A percentile compares a stretch with the other conserved stretches of the same genome.
Evolutionary conservation across 2,888 invertebrate species (phyloP).

Genomic region (Xestia rhomboidea): DNA sequence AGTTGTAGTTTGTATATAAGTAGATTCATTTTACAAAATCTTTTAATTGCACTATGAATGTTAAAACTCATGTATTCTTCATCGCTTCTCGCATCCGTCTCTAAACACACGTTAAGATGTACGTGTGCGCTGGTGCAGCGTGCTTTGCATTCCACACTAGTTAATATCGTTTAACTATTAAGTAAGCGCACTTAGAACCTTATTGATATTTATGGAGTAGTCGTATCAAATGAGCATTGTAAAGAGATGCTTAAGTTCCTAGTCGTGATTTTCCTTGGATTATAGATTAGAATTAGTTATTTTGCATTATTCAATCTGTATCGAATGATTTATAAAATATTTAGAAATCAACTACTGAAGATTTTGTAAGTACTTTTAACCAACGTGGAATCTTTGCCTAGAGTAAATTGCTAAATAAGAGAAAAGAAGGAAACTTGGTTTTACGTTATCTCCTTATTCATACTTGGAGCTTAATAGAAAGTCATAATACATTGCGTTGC

Average conservation of each 20-base stretch:
- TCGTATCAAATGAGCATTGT: conserved; percentile 2
- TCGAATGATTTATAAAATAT: background rate
- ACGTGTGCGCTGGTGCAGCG: conserved; percentile 41
- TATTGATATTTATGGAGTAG: conserved; percentile 13
- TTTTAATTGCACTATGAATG: background rate
- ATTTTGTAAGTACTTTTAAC: background rate
- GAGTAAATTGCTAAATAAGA: background rate
- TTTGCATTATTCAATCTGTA: background rate
- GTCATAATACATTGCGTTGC: too few relatives aligned
- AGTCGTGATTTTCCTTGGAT: background rate
- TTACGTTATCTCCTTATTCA: too few relatives aligned
- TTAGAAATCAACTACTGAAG: background rate
- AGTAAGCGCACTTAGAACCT: conserved; percentile 23
- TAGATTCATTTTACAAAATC: background rate
- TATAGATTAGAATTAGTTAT: background rate
- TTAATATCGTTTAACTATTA: conserved; percentile 23
- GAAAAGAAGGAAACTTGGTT: background rate
- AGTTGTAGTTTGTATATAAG: too few relatives aligned
- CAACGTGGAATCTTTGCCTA: background rate
- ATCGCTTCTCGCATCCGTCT: conserved; percentile 10
- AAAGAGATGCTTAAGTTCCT: background rate
- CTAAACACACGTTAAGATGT: conserved; percentile 15
- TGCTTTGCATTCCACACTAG: conserved; percentile 34
- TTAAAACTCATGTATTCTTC: too few relatives aligned
- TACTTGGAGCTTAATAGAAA: too few relatives aligned